These are phyloP conservation scores for Platycheirus rosarum DNA, from an alignment of 2,888 invertebrate genomes.

Conservation along the genomic window DNA sequence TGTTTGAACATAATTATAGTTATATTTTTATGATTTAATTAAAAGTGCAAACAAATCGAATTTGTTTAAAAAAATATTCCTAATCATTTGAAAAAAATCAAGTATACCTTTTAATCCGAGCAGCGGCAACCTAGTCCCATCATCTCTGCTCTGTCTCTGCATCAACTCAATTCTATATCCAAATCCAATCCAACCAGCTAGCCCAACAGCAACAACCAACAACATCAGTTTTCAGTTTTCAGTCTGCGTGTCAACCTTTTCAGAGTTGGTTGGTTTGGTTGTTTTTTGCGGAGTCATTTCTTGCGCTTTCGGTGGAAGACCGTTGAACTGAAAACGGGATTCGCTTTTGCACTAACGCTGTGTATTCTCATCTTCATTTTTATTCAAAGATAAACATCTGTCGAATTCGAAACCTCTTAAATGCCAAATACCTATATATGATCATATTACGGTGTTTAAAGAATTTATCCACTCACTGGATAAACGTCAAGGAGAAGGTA, in stretches of 20 bases:
- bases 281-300: conserved; percentile 31
- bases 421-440: conserved; percentile 29
- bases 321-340: conserved; percentile 43
- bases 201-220: conserved; percentile 26
- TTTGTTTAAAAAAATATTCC: too few relatives aligned
- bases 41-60: too few relatives aligned
- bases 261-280: conserved; percentile 31
- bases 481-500: conserved; percentile 22
- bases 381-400: conserved; percentile 34
- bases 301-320: conserved; percentile 38
- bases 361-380: conserved; percentile 9
- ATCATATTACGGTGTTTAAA: conserved; percentile 10
- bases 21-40: too few relatives aligned
- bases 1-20: too few relatives aligned
- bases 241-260: conserved; percentile 43
- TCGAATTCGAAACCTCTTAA: conserved; percentile 37
- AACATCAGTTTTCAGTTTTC: conserved; percentile 30
- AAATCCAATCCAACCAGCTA: neutral
- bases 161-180: conserved; percentile 13
- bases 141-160: neutral
- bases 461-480: neutral
- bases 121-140: neutral
- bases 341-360: conserved; percentile 18
- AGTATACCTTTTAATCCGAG: neutral
- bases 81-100: neutral